These are phyloP conservation scores for Drosophila birchii DNA, from an alignment of 2,888 invertebrate species.

Conservation along the genomic window DNA sequence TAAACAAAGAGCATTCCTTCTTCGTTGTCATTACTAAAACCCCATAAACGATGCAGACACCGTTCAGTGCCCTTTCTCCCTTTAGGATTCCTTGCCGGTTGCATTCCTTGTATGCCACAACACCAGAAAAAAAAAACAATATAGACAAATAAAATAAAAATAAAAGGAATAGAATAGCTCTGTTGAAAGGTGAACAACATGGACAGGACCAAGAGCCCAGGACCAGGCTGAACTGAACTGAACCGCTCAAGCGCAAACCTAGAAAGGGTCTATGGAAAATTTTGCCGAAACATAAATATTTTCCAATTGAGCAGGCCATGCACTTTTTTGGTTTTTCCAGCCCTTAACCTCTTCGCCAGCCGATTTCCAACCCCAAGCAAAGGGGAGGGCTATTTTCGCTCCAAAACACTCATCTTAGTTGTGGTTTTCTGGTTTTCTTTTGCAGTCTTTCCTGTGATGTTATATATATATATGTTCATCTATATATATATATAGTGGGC, in stretches of 20 bases:
- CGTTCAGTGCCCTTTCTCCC: conserved; percentile 28
- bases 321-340: conserved; percentile 65
- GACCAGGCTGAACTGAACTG: conserved; percentile 14
- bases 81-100: conserved; percentile 36
- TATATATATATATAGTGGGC: background rate
- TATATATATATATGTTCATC: background rate
- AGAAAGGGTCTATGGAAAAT: conserved; percentile 35
- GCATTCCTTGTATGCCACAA: conserved; percentile 43
- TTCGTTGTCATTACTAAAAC: background rate
- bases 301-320: conserved; percentile 55
- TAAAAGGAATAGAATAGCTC: conserved; percentile 20
- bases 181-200: conserved; percentile 26
- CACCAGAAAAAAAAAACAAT: background rate
- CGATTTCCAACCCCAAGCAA: background rate
- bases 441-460: background rate
- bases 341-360: conserved; percentile 36
- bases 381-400: background rate
- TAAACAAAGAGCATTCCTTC: background rate
- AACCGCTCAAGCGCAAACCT: conserved; percentile 42
- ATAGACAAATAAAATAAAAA: conserved; percentile 34
- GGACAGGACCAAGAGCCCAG: background rate
- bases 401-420: conserved; percentile 3
- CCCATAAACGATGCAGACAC: conserved; percentile 40
- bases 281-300: conserved; percentile 48
- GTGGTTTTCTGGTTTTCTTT: background rate